These are phyloP conservation scores for Uropetala carovei DNA, from an alignment of 2,888 invertebrate genomes.

Conservation along the genomic window DNA sequence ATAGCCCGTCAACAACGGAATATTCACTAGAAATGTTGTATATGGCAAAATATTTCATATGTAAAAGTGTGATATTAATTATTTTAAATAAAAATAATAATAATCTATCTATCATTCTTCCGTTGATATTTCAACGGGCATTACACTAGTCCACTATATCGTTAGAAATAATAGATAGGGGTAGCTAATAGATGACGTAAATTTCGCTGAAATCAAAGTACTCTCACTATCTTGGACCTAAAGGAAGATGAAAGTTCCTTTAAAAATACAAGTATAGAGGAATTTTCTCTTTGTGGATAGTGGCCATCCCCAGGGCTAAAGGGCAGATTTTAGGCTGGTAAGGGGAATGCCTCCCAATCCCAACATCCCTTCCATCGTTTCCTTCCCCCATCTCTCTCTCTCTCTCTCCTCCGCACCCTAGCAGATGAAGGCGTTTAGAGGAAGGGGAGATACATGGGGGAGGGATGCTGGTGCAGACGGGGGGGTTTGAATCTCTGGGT, in stretches of 20 bases:
- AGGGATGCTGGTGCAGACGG: constrained; percentile 56
- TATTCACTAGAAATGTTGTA: no score
- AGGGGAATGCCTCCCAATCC: background rate
- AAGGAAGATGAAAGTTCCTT: no score
- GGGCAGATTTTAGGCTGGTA: background rate
- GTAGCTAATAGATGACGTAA: background rate
- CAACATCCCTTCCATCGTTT: background rate
- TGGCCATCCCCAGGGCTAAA: background rate
- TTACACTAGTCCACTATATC: no score
- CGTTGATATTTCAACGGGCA: no score
- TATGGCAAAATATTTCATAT: no score
- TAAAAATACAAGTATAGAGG: background rate
- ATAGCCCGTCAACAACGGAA: no score
- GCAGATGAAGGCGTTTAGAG: background rate
- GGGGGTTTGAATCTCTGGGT: constrained; percentile 29
- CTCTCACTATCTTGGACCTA: background rate
- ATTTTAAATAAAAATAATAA: no score
- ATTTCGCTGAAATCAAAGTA: background rate
- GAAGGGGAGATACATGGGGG: background rate
- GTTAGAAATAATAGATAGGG: no score
- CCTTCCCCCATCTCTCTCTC: background rate
- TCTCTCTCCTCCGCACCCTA: background rate
- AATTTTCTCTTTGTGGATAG: background rate
- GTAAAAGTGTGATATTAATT: no score
- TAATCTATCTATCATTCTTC: no score